Conservation (phyloP, 2,797 vertebrate species). For the Gila robusta region DNA sequence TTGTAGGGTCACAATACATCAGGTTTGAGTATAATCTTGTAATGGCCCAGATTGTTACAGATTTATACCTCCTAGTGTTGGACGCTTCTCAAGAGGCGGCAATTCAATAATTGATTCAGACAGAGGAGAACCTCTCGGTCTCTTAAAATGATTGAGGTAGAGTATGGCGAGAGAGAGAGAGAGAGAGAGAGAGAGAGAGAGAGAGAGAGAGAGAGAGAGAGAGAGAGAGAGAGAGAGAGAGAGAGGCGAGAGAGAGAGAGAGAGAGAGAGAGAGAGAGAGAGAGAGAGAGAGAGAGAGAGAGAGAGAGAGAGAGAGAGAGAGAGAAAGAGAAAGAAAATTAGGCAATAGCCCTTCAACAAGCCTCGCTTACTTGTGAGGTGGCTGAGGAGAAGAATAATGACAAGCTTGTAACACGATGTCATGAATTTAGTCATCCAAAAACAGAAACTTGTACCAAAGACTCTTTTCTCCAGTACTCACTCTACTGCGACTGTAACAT, state of each 20-base stretch:
- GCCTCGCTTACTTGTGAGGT: conserved; percentile 11
- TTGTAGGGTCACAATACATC: conserved; percentile 46
- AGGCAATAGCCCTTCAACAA: conserved; percentile 30
- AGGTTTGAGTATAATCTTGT: conserved; percentile 52
- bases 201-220: too few species aligned
- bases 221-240: neutral
- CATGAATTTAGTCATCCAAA: conserved; percentile 46
- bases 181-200: neutral
- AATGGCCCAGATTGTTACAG: conserved; percentile 57
- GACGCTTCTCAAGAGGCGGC: conserved; percentile 51
- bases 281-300: too few species aligned
- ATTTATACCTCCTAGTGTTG: conserved; percentile 57
- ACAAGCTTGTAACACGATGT: conserved; percentile 34
- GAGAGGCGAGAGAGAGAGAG: too few species aligned
- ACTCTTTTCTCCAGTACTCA: conserved; percentile 7
- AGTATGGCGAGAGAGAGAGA: neutral
- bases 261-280: too few species aligned
- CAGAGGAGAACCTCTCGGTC: conserved; percentile 51
- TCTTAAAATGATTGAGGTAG: conserved; percentile 52
- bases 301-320: neutral
- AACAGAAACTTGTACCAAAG: conserved; percentile 34
- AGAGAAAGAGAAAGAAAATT: conserved; percentile 27
- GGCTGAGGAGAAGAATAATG: conserved; percentile 16
- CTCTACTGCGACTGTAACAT: conserved; percentile 12
- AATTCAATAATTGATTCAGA: conserved; percentile 61